Conservation (phyloP, 1,140 invertebrate species). For the Tetramorium simillimum region DNA sequence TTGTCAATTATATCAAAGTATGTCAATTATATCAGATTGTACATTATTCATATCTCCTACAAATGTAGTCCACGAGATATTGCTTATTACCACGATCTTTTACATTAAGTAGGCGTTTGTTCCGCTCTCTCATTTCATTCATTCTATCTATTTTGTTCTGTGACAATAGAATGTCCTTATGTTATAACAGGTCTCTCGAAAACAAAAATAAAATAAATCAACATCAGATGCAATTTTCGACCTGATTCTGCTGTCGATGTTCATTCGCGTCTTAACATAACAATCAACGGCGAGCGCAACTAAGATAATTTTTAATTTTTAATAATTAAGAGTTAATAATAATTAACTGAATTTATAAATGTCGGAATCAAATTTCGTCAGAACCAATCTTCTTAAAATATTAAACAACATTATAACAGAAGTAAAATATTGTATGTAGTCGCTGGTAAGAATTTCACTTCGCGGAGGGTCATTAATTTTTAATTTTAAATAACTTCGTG, state of each 20-base stretch:
- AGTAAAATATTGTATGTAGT: neutral
- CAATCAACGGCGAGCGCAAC: too few relatives aligned
- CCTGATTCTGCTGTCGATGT: neutral
- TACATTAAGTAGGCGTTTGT: conserved; percentile 39
- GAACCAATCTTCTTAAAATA: neutral
- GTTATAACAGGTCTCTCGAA: neutral
- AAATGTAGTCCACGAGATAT: conserved; percentile 36
- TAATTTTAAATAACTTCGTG: neutral
- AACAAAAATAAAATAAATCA: conserved; percentile 6
- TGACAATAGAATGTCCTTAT: neutral
- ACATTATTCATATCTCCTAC: conserved; percentile 5
- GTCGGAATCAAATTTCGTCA: neutral
- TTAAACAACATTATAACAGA: neutral
- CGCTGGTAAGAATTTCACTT: neutral
- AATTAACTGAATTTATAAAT: neutral
- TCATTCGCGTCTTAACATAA: too few relatives aligned
- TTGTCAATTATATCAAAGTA: neutral
- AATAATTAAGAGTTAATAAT: neutral
- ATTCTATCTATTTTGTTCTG: neutral
- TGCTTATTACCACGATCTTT: conserved; percentile 44
- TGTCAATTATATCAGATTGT: neutral
- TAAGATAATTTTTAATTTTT: neutral
- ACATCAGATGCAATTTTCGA: neutral
- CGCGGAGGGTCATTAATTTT: neutral
- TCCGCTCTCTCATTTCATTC: neutral